These are phyloP conservation scores for Eumaeus atala DNA, from an alignment of 1,140 invertebrate genomes.

Conservation along the genomic window DNA sequence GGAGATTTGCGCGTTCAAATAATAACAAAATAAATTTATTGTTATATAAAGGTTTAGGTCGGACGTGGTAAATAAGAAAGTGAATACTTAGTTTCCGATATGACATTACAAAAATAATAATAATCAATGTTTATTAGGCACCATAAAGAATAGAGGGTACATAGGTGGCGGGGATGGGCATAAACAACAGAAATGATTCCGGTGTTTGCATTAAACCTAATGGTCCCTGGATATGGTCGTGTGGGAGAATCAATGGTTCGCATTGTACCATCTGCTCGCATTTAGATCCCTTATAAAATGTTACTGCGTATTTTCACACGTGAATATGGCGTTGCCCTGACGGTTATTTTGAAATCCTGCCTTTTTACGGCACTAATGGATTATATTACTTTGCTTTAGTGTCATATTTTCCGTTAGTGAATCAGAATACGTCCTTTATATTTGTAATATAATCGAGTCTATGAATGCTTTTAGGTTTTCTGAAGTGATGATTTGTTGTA, in stretches of 20 bases:
- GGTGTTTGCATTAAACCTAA: slow-evolving; percentile 40
- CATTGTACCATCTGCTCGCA: slow-evolving; percentile 66
- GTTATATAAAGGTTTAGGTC: too few relatives aligned
- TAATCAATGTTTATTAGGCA: too few relatives aligned
- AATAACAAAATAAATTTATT: too few relatives aligned
- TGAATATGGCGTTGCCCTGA: slow-evolving; percentile 47
- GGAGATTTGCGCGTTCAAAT: too few relatives aligned
- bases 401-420: slow-evolving; percentile 40
- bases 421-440: slow-evolving; percentile 14
- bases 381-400: slow-evolving; percentile 54
- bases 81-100: too few relatives aligned
- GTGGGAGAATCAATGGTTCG: slow-evolving; percentile 51
- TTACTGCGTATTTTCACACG: slow-evolving; percentile 65
- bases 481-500: too few relatives aligned
- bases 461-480: too few relatives aligned
- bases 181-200: slow-evolving; percentile 32
- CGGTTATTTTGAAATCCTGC: slow-evolving; percentile 54
- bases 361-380: slow-evolving; percentile 67
- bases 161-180: too few relatives aligned
- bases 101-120: too few relatives aligned
- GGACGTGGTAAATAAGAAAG: too few relatives aligned
- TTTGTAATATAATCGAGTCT: too few relatives aligned
- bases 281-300: slow-evolving; percentile 70
- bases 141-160: too few relatives aligned
- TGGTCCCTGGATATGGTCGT: slow-evolving; percentile 59